A percentile compares a stretch with the other conserved stretches of the same genome.
Evolutionary conservation across 1,140 invertebrate genomes (phyloP).

Genomic region (Telenomus remus): DNA sequence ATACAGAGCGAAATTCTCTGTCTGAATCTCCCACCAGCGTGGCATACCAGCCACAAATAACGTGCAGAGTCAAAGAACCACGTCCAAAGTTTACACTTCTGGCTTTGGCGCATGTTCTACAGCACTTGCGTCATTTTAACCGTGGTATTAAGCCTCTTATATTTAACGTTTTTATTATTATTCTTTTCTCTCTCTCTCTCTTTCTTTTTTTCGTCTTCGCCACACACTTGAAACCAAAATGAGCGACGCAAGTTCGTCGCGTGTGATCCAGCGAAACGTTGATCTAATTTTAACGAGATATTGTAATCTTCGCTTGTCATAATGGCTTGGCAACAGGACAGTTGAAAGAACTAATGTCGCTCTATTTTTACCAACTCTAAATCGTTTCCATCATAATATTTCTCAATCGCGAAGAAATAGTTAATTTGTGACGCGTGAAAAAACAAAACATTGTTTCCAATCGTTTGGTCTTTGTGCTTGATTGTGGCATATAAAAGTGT

Average conservation of each 20-base stretch:
- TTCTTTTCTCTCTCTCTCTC: conserved; percentile 11
- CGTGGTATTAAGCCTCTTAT: conserved; percentile 7
- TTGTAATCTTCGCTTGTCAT: conserved; percentile 18
- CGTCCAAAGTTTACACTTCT: conserved; percentile 55
- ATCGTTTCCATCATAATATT: conserved; percentile 5
- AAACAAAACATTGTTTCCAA: conserved; percentile 3
- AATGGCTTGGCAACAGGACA: conserved; percentile 12
- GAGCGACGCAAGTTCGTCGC: background rate
- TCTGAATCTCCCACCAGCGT: conserved; percentile 47
- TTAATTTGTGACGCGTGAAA: background rate
- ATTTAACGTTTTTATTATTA: conserved; percentile 5
- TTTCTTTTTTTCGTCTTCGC: conserved; percentile 7
- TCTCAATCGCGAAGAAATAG: conserved; percentile 12
- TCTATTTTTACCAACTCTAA: conserved; percentile 22
- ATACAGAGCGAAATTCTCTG: conserved; percentile 44
- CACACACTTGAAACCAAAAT: conserved; percentile 4
- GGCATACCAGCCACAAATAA: conserved; percentile 56
- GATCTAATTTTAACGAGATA: conserved; percentile 17
- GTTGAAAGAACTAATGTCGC: conserved; percentile 13
- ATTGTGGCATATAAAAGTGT: too few relatives aligned
- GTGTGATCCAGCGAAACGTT: too few relatives aligned
- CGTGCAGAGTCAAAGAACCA: conserved; percentile 54
- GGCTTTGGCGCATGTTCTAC: conserved; percentile 40
- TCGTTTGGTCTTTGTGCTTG: background rate
- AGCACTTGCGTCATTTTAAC: conserved; percentile 53